Percentiles rank a stretch among this genome's conserved stretches.
Evolutionary conservation across 2,113 vertebrate genomes (phyloP).

Genomic region (Clarias batrachus): DNA sequence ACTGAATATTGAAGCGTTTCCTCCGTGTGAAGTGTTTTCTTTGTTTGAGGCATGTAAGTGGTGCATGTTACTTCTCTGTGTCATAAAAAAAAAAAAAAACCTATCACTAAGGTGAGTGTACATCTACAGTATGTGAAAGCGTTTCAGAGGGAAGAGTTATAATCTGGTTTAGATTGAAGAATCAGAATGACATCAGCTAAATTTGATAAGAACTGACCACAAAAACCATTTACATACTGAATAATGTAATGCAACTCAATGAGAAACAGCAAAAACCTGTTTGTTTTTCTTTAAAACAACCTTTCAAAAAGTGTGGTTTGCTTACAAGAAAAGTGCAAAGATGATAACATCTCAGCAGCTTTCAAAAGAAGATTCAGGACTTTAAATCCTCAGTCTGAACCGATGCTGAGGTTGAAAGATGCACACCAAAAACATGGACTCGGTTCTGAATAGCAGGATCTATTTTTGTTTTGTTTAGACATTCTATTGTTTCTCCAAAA

Average conservation of each 20-base stretch:
- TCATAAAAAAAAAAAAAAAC: conserved; percentile 70
- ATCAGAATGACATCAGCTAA: conserved; percentile 76
- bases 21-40: conserved; percentile 43
- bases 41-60: conserved; percentile 10
- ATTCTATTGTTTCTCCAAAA: not conserved
- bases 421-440: conserved; percentile 65
- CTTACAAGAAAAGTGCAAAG: conserved; percentile 25
- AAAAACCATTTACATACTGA: conserved; percentile 75
- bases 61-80: conserved; percentile 66
- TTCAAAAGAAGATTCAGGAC: conserved; percentile 27
- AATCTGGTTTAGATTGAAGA: conserved; percentile 66
- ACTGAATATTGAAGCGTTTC: conserved; percentile 64
- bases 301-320: not conserved
- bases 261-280: conserved; percentile 74
- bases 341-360: conserved; percentile 20
- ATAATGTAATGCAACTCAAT: conserved; percentile 73
- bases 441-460: conserved; percentile 94
- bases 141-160: conserved; percentile 68
- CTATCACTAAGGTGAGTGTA: conserved; percentile 61
- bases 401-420: conserved; percentile 55
- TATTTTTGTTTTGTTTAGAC: conserved; percentile 71
- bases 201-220: conserved; percentile 71
- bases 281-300: conserved; percentile 2
- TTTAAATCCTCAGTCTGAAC: conserved; percentile 41
- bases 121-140: conserved; percentile 73